Evolutionary conservation across 2,113 vertebrate species (phyloP), one percentile per base, ranked within the genome.

Genomic region (Anser cygnoides): DNA sequence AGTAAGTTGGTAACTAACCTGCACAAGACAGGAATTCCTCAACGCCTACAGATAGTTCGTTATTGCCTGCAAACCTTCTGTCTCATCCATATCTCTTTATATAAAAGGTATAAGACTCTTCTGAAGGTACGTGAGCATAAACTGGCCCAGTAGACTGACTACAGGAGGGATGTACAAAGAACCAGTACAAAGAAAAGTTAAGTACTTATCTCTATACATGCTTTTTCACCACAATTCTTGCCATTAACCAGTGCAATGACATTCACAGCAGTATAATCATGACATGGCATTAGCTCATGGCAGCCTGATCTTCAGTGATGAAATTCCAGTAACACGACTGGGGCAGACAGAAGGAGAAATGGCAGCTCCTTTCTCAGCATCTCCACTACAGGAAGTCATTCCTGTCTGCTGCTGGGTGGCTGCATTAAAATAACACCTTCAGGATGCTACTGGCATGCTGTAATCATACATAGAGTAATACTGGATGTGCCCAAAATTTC

Each of bases 291-390:
- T 75, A 58, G 39, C 23, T 76, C 78, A 44, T 10, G 11, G 50
- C 75, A 93, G 88, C 29, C 39, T 52, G 35, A 68, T 29, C 57
- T 58, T 78, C 0, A 0, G 57, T 52, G 50, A 22, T 63, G 49
- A 50, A 70, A 77, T 46, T 88, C 58, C 95, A 54, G 81, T 79
- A 82, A 79, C 35, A 49, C 0, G 0, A 39, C 33, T 54, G 35
- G 74, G 67, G 29, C 71, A 87, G 70, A 72, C 74, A 87, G 89
- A 93, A 50, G 80, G 87, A 89, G 81, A 87, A 93, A 84, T 35
- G 77, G 84, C 44, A 94, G 41, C 31, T 87, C 81, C 59, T 87
- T 92, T 85, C 78, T n/a, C 82, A 87, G n/a, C 21, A 44, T 89
- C 58, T 85, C 71, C 62, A 21, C n/a, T 92, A 55, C 83, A 55